Evolutionary conservation across 2,797 vertebrate genomes (phyloP).

Genomic region (Rhabdophis nuchalis): DNA sequence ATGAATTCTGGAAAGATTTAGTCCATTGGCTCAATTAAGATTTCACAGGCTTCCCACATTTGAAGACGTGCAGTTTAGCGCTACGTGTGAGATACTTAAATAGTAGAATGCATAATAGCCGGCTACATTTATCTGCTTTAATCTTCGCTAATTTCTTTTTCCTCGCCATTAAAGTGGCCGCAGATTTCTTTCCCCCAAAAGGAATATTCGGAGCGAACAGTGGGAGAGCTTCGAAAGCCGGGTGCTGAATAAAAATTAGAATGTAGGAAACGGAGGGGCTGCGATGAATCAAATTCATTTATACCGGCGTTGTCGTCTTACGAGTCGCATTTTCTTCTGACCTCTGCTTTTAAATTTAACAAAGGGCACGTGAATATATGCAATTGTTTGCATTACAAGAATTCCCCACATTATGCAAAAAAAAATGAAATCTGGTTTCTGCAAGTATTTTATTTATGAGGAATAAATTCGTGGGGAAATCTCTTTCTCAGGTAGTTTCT

Average conservation of each 20-base stretch:
- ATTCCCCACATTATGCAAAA: no score
- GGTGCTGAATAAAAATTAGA: neutral
- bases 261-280: neutral
- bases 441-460: neutral
- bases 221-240: neutral
- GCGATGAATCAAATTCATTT: neutral
- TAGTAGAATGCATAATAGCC: neutral
- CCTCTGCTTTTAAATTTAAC: neutral
- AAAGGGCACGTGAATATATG: neutral
- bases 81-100: neutral
- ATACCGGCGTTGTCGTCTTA: neutral
- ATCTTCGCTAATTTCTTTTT: neutral
- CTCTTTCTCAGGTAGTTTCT: neutral
- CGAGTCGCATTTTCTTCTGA: neutral
- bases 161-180: neutral
- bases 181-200: neutral
- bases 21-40: constrained; percentile 11
- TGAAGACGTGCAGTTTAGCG: neutral
- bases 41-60: neutral
- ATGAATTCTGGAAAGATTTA: neutral
- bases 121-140: neutral
- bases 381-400: neutral
- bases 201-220: neutral
- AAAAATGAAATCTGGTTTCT: neutral
- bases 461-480: neutral